Evolutionary conservation across 1,140 invertebrate genomes (phyloP), one percentile per base, ranked within the genome.

Genomic region (Atta texana): DNA sequence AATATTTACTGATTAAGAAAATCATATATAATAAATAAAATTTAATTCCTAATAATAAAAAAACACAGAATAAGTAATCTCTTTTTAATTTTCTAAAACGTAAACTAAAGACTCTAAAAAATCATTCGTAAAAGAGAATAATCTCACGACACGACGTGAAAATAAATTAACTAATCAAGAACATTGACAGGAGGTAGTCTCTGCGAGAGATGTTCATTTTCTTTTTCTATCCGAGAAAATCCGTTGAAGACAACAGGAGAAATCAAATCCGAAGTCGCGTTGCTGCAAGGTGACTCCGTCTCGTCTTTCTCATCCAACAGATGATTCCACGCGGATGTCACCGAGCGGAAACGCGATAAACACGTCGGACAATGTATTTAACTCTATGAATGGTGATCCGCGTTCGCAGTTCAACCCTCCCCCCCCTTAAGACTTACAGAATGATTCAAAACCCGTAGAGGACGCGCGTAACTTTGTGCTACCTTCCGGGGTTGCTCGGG

Each of bases 401-500:
- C n/a, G 63, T 21, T 81, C 21, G 49, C 7, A 10, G 8, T 18
- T 18, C 55, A 66, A 72, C 34, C 18, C 34, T 12, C 24, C 66
- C 18, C 24, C 34, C 10, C 24, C 34, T 39, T 31, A 63, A 49
- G 24, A 69, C 68, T 74, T 74, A 74, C 69, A 16, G 68, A 72
- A 14, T 74, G 80, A 82, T 39, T 71, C 44, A 75, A 84, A 75
- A 75, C 44, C 28, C 69, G 55, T 49, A 49, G 69, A 63, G 68
- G 59, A 84, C 77, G 80, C 89, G 89, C 88, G 85, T 39, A 84
- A 90, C 77, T 74, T 89, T 53, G 59, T 69, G 76, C 77, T 87
- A 78, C 63, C 63, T 89, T 69, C 63, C 53, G 86, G 85, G 64
- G 81, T 72, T 61, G 88, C 88, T 90, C 89, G 89, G 87, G 88